phyloP scores from a whole-genome alignment of 2,113 vertebrate species.

The Meriones unguiculatus region DNA sequence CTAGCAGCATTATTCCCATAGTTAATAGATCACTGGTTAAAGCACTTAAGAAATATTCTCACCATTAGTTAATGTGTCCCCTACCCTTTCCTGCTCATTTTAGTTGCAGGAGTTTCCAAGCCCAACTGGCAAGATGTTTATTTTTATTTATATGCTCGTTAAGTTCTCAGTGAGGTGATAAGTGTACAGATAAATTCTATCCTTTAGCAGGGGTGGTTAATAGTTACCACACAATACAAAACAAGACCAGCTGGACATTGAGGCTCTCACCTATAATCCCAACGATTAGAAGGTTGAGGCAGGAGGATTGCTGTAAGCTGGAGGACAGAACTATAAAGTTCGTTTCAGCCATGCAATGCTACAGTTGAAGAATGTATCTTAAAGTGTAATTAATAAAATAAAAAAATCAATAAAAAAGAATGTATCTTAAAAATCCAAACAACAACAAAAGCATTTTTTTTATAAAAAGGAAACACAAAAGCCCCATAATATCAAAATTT shows the following conservation, averaged over 20 bases:
- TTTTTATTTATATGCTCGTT: not conserved
- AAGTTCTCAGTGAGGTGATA: constrained; percentile 20
- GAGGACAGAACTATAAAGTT: not conserved
- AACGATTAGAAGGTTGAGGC: not conserved
- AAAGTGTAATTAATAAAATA: too few species aligned
- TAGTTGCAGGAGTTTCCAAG: not conserved
- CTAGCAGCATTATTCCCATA: not conserved
- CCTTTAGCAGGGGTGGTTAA: not conserved
- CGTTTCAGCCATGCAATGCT: not conserved
- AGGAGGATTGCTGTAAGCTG: not conserved
- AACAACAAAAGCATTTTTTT: not conserved
- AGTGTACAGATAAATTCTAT: not conserved
- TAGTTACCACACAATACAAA: not conserved
- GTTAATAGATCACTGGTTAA: not conserved
- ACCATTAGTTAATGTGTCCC: not conserved
- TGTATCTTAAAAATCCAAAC: not conserved
- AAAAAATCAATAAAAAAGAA: too few species aligned
- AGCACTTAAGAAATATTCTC: constrained; percentile 1
- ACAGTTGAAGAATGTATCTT: not conserved
- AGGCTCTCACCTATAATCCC: not conserved
- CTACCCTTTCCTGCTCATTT: not conserved
- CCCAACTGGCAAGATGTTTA: constrained; percentile 5
- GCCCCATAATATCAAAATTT: not conserved
- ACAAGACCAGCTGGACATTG: not conserved
- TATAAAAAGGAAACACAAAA: not conserved